These are phyloP conservation scores for Sphyrna mokarran DNA, from an alignment of 2,113 vertebrate species.

Conservation along the genomic window DNA sequence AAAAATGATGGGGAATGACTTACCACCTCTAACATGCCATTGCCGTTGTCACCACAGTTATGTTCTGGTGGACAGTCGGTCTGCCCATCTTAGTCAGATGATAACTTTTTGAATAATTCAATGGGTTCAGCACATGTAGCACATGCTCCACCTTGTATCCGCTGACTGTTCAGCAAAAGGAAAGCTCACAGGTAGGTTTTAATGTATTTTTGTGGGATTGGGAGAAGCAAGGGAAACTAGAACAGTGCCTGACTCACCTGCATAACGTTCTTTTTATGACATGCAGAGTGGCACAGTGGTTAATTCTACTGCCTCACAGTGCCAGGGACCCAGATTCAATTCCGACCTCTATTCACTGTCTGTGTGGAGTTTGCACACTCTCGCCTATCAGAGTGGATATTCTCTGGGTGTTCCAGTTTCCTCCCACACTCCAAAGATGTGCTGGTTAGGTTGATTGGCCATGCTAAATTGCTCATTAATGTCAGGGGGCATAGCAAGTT, in stretches of 20 bases:
- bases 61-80: background rate
- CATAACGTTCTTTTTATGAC: background rate
- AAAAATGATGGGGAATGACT: background rate
- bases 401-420: too few species aligned
- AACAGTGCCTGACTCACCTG: background rate
- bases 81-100: background rate
- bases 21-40: background rate
- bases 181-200: background rate
- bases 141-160: background rate
- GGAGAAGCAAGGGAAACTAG: background rate
- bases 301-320: too few species aligned
- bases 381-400: too few species aligned
- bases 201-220: background rate
- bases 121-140: background rate
- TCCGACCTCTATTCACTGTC: too few species aligned
- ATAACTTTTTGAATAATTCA: background rate
- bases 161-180: background rate
- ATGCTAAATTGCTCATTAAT: too few species aligned
- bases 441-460: too few species aligned
- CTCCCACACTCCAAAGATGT: too few species aligned
- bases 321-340: too few species aligned
- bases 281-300: too few species aligned
- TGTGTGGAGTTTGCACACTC: too few species aligned
- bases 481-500: too few species aligned
- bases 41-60: background rate